Conservation (phyloP, 2,113 vertebrate species). For the Motacilla alba region DNA sequence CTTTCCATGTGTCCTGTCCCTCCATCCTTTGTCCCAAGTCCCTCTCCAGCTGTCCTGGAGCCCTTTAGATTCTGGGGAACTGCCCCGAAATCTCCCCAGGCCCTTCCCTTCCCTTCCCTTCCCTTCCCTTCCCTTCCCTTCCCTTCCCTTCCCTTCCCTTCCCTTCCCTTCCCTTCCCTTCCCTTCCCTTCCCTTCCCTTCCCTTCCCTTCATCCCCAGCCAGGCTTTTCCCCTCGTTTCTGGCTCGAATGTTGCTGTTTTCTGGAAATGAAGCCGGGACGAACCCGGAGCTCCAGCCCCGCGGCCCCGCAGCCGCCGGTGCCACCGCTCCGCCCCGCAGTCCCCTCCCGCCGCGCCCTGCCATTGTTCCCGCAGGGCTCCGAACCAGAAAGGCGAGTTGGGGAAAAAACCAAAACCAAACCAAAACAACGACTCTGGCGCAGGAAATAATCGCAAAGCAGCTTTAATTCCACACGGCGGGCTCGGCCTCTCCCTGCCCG, state of each 20-base stretch:
- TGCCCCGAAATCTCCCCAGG: not conserved
- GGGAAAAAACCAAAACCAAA: not conserved
- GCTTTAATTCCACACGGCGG: not conserved
- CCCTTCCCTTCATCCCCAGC: no score
- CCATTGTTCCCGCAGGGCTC: not conserved
- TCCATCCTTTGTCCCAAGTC: no score
- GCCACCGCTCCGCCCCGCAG: not conserved
- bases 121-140: no score
- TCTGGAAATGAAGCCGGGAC: not conserved
- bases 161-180: no score
- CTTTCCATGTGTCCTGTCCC: no score
- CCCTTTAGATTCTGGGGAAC: not conserved
- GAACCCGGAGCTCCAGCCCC: accelerated
- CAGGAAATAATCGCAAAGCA: conserved; percentile 11
- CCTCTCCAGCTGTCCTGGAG: not conserved
- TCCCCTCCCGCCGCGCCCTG: not conserved
- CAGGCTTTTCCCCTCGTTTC: not conserved
- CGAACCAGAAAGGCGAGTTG: conserved; percentile 44
- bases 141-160: not conserved
- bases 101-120: no score
- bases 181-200: not conserved
- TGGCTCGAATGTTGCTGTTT: not conserved
- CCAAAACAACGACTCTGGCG: not conserved
- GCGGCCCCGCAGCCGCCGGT: not conserved
- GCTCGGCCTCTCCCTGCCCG: not conserved